A percentile compares a stretch with the other conserved stretches of the same genome.
phyloP scores from a whole-genome alignment of 2,113 vertebrate genomes.

The Meles meles region DNA sequence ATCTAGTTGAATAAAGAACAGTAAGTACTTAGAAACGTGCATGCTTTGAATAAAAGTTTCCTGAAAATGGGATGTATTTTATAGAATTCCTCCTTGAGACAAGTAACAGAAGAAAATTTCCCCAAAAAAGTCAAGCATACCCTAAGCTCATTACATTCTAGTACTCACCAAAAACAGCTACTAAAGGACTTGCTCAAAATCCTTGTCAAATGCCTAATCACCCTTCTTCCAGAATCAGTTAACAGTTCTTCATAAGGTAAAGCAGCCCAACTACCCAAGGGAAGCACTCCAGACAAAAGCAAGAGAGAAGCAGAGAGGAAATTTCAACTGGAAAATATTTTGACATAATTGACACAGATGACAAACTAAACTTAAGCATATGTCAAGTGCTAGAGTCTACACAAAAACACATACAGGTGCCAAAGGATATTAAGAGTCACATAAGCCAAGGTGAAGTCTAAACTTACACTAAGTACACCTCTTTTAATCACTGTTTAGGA shows the following conservation, averaged over 20 bases:
- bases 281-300: slow-evolving; percentile 71
- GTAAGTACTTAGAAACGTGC: background rate
- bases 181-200: slow-evolving; percentile 62
- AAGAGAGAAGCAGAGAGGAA: slow-evolving; percentile 76
- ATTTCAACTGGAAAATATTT: slow-evolving; percentile 79
- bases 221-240: slow-evolving; percentile 73
- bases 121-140: background rate
- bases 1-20: background rate
- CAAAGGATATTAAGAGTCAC: background rate
- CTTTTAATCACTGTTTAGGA: background rate
- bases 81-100: background rate
- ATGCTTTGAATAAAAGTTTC: background rate
- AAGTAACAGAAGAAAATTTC: background rate
- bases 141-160: slow-evolving; percentile 28
- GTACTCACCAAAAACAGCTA: background rate
- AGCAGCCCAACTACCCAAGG: slow-evolving; percentile 68
- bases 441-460: background rate
- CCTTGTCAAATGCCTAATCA: slow-evolving; percentile 47
- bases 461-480: background rate
- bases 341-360: slow-evolving; percentile 85
- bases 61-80: background rate
- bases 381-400: slow-evolving; percentile 74
- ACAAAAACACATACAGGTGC: background rate
- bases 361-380: slow-evolving; percentile 84
- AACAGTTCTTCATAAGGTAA: slow-evolving; percentile 64